Percentiles rank a stretch among this genome's conserved stretches.
Conservation (phyloP, 2,888 invertebrate genomes). For the Drosophila kuntzei region DNA sequence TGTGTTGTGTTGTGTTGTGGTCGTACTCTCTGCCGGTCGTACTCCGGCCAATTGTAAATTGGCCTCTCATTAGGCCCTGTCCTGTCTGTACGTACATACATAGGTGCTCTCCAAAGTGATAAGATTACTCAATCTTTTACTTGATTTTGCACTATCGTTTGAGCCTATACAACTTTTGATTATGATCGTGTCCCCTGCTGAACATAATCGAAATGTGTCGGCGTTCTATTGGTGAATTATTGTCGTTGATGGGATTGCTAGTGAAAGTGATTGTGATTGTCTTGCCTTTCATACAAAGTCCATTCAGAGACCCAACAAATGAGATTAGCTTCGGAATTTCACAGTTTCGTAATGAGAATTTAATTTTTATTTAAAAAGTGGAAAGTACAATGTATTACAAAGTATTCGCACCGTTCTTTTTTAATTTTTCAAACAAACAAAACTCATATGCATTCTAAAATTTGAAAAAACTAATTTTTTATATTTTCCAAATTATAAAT, state of each 20-base stretch:
- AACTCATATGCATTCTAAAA: neutral
- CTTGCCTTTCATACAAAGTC: conserved; percentile 14
- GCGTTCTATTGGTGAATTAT: conserved; percentile 21
- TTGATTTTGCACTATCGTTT: conserved; percentile 9
- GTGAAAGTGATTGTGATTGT: conserved; percentile 36
- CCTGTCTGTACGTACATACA: conserved; percentile 25
- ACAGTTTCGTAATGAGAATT: neutral
- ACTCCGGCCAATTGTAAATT: conserved; percentile 21
- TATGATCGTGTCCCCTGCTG: conserved; percentile 5
- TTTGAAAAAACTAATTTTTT: neutral
- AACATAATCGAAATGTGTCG: conserved; percentile 26
- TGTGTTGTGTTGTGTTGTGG: conserved; percentile 2
- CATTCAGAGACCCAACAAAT: neutral
- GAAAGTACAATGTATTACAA: neutral
- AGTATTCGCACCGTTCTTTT: neutral
- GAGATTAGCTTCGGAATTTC: conserved; percentile 10
- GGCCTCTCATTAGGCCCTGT: conserved; percentile 46
- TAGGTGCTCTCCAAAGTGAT: conserved; percentile 41
- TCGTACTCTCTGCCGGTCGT: conserved; percentile 17
- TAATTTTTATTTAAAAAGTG: neutral
- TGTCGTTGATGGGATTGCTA: neutral
- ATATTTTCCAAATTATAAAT: neutral
- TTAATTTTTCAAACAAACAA: neutral
- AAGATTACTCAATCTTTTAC: conserved; percentile 45
- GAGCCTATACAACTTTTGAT: conserved; percentile 29